These are phyloP conservation scores for Ascidia mentula DNA, from an alignment of 23 tunicate species.

Conservation along the genomic window DNA sequence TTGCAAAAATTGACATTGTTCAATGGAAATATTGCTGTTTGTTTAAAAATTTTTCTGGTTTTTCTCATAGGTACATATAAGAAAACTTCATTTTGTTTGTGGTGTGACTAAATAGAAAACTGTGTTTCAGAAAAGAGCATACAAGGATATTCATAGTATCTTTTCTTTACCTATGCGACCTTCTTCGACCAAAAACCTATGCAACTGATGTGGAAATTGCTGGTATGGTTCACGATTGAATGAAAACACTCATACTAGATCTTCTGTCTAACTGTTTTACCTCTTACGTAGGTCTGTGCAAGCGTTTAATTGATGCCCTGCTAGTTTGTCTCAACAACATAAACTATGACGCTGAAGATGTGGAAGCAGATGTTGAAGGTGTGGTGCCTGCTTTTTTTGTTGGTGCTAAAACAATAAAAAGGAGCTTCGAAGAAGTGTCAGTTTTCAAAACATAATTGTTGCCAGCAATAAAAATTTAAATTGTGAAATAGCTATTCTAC, in stretches of 20 bases:
- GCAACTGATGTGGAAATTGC: slow-evolving; percentile 86
- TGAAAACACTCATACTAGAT: not conserved
- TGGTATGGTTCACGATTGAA: slow-evolving; percentile 18
- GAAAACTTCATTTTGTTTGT: not conserved
- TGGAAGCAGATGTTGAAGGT: slow-evolving; percentile 22
- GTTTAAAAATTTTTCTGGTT: not conserved
- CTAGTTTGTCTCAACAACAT: slow-evolving; percentile 62
- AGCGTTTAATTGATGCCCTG: slow-evolving; percentile 74
- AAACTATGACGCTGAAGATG: slow-evolving; percentile 2
- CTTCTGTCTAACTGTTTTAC: not conserved
- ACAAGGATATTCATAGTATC: slow-evolving; percentile 80
- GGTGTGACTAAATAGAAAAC: not conserved
- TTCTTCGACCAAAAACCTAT: slow-evolving; percentile 84
- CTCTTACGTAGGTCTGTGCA: slow-evolving; percentile 60
- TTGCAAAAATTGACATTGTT: not conserved
- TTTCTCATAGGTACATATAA: not conserved
- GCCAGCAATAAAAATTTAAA: too few species aligned
- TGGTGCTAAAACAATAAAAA: not conserved
- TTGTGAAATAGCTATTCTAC: too few species aligned
- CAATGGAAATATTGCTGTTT: not conserved
- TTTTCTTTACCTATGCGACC: slow-evolving; percentile 83
- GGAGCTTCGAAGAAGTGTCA: too few species aligned
- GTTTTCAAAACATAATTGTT: too few species aligned
- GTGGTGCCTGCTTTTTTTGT: not conserved
- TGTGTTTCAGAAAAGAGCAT: slow-evolving; percentile 74